Conservation (phyloP, 1,140 invertebrate species). For the Bombus turneri region DNA sequence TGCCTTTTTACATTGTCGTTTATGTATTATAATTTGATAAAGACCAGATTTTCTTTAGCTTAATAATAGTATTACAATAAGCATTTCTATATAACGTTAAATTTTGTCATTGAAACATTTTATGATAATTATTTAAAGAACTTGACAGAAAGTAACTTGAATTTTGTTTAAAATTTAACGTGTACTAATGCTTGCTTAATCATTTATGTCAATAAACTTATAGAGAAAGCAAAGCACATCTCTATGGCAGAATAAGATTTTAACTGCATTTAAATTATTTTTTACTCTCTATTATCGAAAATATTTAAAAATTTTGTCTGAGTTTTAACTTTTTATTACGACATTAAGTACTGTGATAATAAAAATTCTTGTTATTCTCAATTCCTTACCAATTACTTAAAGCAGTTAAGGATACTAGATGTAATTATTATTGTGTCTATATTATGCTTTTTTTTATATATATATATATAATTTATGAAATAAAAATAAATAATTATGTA, state of each 20-base stretch:
- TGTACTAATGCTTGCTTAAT: neutral
- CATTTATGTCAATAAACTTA: neutral
- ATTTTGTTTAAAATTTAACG: neutral
- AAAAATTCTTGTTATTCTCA: slow-evolving; percentile 52
- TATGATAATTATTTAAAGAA: neutral
- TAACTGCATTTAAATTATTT: slow-evolving; percentile 31
- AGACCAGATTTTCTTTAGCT: slow-evolving; percentile 23
- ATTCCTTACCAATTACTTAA: slow-evolving; percentile 27
- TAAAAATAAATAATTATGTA: slow-evolving; percentile 52
- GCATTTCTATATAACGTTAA: slow-evolving; percentile 22
- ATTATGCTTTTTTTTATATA: slow-evolving; percentile 61
- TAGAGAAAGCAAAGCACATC: neutral
- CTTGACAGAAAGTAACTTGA: neutral
- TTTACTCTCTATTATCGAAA: neutral
- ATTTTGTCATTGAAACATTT: slow-evolving; percentile 6
- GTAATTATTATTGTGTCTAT: slow-evolving; percentile 44
- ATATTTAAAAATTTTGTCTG: slow-evolving; percentile 23
- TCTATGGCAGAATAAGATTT: neutral
- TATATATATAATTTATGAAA: slow-evolving; percentile 59
- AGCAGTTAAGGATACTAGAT: slow-evolving; percentile 6
- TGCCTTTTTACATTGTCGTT: slow-evolving; percentile 34
- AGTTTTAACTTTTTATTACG: slow-evolving; percentile 22
- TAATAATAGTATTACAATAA: neutral
- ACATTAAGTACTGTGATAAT: slow-evolving; percentile 67
- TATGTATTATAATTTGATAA: slow-evolving; percentile 38